Percentiles rank a stretch among this genome's conserved stretches.
phyloP scores from a whole-genome alignment of 2,113 vertebrate species.

The Lophotis ruficrista region DNA sequence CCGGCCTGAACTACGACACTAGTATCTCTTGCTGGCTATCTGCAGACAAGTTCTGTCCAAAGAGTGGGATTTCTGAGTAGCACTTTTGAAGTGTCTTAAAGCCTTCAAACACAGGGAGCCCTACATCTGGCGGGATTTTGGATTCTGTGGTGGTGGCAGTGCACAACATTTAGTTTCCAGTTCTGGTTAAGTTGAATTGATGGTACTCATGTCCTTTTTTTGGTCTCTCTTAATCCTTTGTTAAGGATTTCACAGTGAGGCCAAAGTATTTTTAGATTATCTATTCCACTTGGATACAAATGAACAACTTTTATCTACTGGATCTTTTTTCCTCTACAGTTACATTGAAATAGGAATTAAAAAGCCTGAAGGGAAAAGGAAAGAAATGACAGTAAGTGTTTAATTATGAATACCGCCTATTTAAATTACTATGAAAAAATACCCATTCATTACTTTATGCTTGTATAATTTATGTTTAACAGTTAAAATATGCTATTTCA shows the following conservation, averaged over 20 bases:
- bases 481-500: background rate
- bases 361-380: slow-evolving; percentile 75
- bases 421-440: background rate
- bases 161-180: background rate
- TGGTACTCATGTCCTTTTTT: background rate
- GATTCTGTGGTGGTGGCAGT: background rate
- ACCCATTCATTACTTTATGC: background rate
- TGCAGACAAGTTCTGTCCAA: background rate
- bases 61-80: background rate
- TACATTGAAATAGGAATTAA: slow-evolving; percentile 75
- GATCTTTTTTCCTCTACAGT: slow-evolving; percentile 52
- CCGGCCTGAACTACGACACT: too few relatives aligned
- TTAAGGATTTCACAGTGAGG: background rate
- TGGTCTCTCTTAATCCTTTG: background rate
- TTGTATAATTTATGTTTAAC: slow-evolving; percentile 17
- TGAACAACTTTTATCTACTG: background rate
- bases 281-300: background rate
- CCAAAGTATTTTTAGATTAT: background rate
- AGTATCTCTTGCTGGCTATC: background rate
- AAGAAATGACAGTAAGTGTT: slow-evolving; percentile 69
- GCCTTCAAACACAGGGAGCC: background rate
- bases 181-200: background rate
- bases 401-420: background rate
- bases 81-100: background rate
- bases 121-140: background rate